Conservation (phyloP, 2,888 invertebrate species). For the Sipunculus nudus region DNA sequence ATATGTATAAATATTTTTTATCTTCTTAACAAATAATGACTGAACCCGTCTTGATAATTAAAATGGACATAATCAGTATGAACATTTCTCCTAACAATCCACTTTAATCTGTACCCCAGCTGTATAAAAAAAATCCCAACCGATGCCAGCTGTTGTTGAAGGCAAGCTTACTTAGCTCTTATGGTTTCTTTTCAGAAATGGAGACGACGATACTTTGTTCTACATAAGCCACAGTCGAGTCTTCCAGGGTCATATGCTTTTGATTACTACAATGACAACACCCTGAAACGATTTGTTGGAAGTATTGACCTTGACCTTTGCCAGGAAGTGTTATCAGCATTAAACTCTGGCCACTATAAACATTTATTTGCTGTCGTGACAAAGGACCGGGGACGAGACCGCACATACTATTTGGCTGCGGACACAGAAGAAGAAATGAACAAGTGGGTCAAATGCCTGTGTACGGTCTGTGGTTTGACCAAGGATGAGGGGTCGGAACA, state of each 20-base stretch:
- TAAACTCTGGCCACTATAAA: slow-evolving; percentile 57
- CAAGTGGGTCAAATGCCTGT: slow-evolving; percentile 93
- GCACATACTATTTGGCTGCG: slow-evolving; percentile 91
- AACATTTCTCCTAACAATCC: too few relatives aligned
- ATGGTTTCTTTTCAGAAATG: slow-evolving; percentile 78
- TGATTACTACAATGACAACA: slow-evolving; percentile 86
- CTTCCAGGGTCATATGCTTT: slow-evolving; percentile 86
- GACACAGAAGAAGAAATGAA: slow-evolving; percentile 93
- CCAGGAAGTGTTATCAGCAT: slow-evolving; percentile 79
- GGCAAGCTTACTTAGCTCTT: not conserved
- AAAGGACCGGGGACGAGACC: slow-evolving; percentile 70
- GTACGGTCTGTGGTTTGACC: slow-evolving; percentile 81
- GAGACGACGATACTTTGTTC: slow-evolving; percentile 93
- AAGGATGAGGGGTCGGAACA: too few relatives aligned
- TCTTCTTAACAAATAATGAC: too few relatives aligned
- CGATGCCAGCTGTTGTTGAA: slow-evolving; percentile 1
- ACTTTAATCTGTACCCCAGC: too few relatives aligned
- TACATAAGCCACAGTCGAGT: slow-evolving; percentile 74
- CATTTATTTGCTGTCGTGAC: slow-evolving; percentile 61
- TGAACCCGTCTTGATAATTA: too few relatives aligned
- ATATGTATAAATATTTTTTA: too few relatives aligned
- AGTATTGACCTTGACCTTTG: slow-evolving; percentile 89
- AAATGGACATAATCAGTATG: too few relatives aligned
- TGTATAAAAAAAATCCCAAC: too few relatives aligned
- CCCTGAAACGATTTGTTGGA: slow-evolving; percentile 61